These are phyloP conservation scores for Mythimna ferrago DNA, from an alignment of 2,888 invertebrate species.

Conservation along the genomic window DNA sequence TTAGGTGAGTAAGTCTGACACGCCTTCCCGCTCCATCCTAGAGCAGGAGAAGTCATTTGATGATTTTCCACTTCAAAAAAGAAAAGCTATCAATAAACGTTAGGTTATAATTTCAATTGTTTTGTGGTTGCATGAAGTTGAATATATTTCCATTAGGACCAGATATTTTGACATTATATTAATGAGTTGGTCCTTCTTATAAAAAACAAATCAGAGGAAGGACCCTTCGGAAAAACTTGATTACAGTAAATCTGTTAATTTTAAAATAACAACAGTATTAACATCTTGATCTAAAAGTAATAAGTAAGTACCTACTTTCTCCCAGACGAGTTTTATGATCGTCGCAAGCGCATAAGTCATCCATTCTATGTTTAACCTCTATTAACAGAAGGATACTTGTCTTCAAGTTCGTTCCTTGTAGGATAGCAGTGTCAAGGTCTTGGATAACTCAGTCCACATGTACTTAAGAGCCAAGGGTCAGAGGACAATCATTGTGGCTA, in stretches of 20 bases:
- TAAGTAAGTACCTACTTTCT: conserved; percentile 27
- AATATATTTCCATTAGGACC: neutral
- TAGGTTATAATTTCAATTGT: neutral
- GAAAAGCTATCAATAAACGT: too few species aligned
- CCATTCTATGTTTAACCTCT: conserved; percentile 51
- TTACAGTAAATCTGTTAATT: neutral
- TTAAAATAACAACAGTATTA: conserved; percentile 12
- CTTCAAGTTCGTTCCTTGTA: conserved; percentile 39
- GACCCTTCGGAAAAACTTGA: neutral
- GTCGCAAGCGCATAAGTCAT: conserved; percentile 35
- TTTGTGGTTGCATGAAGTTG: neutral
- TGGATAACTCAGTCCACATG: conserved; percentile 13
- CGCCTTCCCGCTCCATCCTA: too few species aligned
- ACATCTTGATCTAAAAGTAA: conserved; percentile 21
- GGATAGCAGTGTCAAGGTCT: conserved; percentile 36
- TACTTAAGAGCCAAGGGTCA: conserved; percentile 2
- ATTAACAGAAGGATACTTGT: conserved; percentile 41
- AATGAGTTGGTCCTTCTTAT: neutral
- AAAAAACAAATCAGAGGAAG: neutral
- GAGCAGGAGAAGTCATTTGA: too few species aligned
- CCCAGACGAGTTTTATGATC: conserved; percentile 47
- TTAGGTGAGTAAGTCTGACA: too few species aligned
- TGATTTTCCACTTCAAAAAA: too few species aligned
- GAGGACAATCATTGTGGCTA: neutral
- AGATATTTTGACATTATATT: too few species aligned